Percentiles rank a stretch among this genome's conserved stretches.
Evolutionary conservation across 2,113 vertebrate species (phyloP).

Genomic region (Antidorcas marsupialis): DNA sequence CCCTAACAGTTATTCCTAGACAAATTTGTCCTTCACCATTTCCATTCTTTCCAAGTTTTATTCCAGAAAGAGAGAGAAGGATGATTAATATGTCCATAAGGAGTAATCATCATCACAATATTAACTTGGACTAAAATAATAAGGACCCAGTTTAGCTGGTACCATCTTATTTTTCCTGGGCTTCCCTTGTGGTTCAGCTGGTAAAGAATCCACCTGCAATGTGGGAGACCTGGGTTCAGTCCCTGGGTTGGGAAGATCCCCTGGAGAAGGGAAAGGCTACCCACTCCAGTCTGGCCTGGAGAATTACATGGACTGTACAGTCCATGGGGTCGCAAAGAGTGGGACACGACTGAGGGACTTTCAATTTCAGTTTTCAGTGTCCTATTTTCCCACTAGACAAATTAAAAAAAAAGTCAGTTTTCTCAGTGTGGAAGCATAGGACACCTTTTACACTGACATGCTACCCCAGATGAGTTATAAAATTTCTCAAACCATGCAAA

Average conservation of each 20-base stretch:
- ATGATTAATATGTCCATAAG: slow-evolving; percentile 64
- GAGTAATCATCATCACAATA: slow-evolving; percentile 61
- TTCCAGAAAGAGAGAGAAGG: slow-evolving; percentile 59
- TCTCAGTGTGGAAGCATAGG: neutral
- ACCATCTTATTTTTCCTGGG: slow-evolving; percentile 23
- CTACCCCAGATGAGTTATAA: neutral
- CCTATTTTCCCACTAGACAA: neutral
- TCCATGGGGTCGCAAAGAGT: neutral
- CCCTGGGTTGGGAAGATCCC: neutral
- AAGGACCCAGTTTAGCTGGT: slow-evolving; percentile 61
- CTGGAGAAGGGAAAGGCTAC: neutral
- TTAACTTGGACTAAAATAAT: neutral
- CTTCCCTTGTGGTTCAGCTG: neutral
- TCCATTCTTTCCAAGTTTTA: slow-evolving; percentile 79
- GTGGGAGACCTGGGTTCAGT: neutral
- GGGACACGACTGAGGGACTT: rapidly evolving
- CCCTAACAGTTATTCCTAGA: slow-evolving; percentile 18
- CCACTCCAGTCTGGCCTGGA: neutral
- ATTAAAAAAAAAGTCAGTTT: neutral
- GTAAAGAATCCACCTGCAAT: neutral
- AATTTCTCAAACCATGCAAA: neutral
- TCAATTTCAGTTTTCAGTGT: neutral
- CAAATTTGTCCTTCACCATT: slow-evolving; percentile 24
- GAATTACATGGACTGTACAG: neutral
- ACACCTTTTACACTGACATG: neutral